Conservation (phyloP, 1,140 invertebrate genomes). For the Eupristina koningsbergeri region DNA sequence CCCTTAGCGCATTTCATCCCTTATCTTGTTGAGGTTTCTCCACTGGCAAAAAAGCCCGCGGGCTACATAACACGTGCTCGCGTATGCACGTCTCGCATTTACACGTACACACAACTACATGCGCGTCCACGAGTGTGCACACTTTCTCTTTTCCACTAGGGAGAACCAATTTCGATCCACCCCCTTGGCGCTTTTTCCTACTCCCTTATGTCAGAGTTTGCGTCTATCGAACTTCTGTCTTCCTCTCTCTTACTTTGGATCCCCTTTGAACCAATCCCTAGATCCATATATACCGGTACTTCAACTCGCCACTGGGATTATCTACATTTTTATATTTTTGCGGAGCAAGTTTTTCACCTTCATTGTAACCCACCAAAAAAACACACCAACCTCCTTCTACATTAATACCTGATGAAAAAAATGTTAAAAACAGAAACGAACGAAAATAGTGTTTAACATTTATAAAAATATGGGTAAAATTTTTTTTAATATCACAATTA, state of each 20-base stretch:
- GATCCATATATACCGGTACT: neutral
- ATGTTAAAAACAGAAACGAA: too few relatives aligned
- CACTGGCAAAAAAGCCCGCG: conserved; percentile 7
- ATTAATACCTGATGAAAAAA: too few relatives aligned
- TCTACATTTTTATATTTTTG: neutral
- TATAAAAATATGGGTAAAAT: neutral
- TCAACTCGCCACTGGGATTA: neutral
- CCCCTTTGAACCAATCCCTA: neutral
- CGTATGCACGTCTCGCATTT: neutral
- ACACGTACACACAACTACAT: neutral
- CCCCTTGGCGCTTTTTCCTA: neutral
- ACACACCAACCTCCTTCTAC: neutral
- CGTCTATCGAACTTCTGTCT: neutral
- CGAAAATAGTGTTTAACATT: too few relatives aligned
- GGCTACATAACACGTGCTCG: neutral
- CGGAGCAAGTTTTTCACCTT: neutral
- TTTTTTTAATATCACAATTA: neutral
- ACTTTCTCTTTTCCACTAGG: neutral
- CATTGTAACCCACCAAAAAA: neutral
- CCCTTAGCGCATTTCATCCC: neutral
- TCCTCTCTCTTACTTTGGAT: neutral
- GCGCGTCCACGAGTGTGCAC: neutral
- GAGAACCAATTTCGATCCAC: conserved; percentile 27
- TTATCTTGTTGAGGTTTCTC: neutral
- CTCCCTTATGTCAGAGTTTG: neutral